Base-by-base conservation (phyloP, 2,888 invertebrate species). In the Salticus scenicus region DNA sequence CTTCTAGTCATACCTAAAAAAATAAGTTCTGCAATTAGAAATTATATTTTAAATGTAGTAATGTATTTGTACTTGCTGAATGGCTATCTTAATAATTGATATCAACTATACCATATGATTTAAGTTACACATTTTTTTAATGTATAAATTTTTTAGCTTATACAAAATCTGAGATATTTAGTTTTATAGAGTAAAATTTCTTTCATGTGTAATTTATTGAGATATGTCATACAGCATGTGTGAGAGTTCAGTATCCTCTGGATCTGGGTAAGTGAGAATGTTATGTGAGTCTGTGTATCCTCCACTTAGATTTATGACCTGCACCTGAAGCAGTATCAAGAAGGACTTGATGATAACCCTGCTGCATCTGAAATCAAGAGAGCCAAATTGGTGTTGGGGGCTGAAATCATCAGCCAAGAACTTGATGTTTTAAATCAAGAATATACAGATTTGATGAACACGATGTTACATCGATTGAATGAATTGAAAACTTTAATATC, bases 241-340 rank as follows among this genome's bases (percentile, higher is more conserved):
- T 24, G 57, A 24, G 57, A 24, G 57, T 57, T 57, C 24, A 5
- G 4, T 57, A 5, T 57, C 57, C 57, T 24, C 5, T 57, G 57
- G 57, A 24, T n/a, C 24, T 70, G 72, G 69, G 83, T 74, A 73
- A 33, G 73, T 64, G 73, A 30, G 76, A 71, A 72, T 70, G 63
- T 69, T 75, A 74, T 75, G 33, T 78, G 74, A 78, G 71, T 27
- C 70, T 63, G 63, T 72, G 41, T 79, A 72, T 83, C 87, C 87
- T 87, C 73, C 78, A 74, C 75, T 41, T 94, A 97, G 96, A 96
- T 95, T 91, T 96, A 96, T 93, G 95, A 96, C 91, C 94, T 95
- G 91, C 94, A 95, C 90, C 94, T 96, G 91, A 95, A 95, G 92
- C 94, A 95, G 88, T 98, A 95, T 93, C 93, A 94, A 88, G 96